phyloP scores from a whole-genome alignment of 2,797 vertebrate genomes.

The Calcarius lapponicus region DNA sequence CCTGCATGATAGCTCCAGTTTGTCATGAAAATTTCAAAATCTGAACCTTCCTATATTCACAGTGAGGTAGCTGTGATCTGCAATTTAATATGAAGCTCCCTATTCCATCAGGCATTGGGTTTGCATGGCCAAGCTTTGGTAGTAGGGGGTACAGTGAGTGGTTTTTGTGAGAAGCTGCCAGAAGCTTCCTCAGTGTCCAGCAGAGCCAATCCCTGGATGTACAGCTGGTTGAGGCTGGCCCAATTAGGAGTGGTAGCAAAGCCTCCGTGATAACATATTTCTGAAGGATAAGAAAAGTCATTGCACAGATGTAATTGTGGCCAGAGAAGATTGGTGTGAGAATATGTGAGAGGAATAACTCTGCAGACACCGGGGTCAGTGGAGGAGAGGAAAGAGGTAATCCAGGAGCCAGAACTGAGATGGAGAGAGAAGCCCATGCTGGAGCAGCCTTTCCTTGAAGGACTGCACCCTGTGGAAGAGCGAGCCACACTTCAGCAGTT shows the following conservation, averaged over 20 bases:
- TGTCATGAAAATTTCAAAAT: background rate
- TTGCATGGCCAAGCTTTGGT: background rate
- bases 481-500: too few species aligned
- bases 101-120: background rate
- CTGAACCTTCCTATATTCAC: background rate
- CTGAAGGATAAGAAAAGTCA: background rate
- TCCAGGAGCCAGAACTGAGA: background rate
- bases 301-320: too few species aligned
- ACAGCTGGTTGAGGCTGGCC: background rate
- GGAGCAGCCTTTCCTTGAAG: background rate
- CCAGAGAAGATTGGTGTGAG: background rate
- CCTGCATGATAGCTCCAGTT: background rate
- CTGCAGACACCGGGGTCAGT: background rate
- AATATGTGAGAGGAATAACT: background rate
- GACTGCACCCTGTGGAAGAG: background rate
- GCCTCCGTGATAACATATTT: background rate
- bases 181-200: background rate
- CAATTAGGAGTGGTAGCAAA: fast-evolving
- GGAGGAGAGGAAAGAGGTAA: background rate
- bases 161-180: background rate
- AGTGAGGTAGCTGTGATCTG: background rate
- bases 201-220: background rate
- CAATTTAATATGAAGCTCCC: background rate
- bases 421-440: background rate
- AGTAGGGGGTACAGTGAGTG: too few species aligned